phyloP scores from a whole-genome alignment of 2,888 invertebrate genomes.

The Drosophila merina region DNA sequence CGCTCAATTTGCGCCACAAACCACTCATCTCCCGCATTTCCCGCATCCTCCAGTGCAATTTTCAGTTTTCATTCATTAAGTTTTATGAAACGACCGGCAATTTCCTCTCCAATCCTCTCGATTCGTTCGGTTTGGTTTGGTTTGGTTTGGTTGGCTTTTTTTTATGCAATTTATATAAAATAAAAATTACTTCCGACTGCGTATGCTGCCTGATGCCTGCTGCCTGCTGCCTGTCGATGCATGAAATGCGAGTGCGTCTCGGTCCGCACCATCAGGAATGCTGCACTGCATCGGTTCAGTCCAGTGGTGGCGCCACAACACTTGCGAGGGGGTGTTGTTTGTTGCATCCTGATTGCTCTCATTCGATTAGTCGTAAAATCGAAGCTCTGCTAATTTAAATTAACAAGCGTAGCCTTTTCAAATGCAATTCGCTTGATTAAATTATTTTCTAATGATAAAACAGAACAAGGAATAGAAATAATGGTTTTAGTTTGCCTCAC shows the following conservation, averaged over 20 bases:
- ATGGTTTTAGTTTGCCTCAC: not conserved
- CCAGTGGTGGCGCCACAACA: conserved; percentile 16
- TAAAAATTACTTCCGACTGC: conserved; percentile 77
- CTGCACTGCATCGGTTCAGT: conserved; percentile 9
- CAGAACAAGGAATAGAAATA: not conserved
- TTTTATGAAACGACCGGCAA: conserved; percentile 73
- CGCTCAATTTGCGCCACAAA: conserved; percentile 28
- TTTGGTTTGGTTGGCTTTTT: conserved; percentile 34
- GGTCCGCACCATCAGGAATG: conserved; percentile 6
- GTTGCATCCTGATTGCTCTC: not conserved
- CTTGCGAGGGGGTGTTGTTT: conserved; percentile 8
- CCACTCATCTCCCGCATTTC: conserved; percentile 41
- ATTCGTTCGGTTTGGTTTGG: conserved; percentile 40
- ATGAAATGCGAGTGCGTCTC: conserved; percentile 63
- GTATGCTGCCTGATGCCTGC: conserved; percentile 47
- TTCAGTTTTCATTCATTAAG: conserved; percentile 74
- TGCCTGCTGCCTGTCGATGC: conserved; percentile 54
- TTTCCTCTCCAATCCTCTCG: conserved; percentile 46
- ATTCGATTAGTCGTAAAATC: conserved; percentile 13
- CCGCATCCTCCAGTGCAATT: conserved; percentile 44
- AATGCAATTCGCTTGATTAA: not conserved
- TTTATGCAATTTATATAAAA: conserved; percentile 74
- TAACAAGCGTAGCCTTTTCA: conserved; percentile 1
- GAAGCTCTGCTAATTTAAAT: conserved; percentile 16
- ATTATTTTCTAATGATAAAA: not conserved